Evolutionary conservation across 2,888 invertebrate species (phyloP), one percentile per base, ranked within the genome.

Genomic region (Entomobrya multifasciata): DNA sequence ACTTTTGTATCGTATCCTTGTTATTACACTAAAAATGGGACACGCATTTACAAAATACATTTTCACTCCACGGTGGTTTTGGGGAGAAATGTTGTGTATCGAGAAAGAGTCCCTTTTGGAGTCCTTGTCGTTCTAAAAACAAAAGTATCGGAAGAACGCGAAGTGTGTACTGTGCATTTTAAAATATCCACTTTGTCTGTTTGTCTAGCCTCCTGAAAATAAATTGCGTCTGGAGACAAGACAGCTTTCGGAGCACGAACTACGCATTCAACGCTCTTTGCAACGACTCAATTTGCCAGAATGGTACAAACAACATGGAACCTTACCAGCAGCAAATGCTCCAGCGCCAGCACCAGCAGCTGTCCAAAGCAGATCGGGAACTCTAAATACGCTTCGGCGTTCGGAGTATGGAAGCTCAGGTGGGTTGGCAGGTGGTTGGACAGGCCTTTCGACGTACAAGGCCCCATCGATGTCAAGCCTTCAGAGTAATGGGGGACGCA

Each of bases 261-360:
- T 98, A 90, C 95, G 98, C 91, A 97, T 98, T 88, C 97, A 97
- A 93, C 95, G 97, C 91, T 98, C 98, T 78, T 93, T 98, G 92
- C 97, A 98, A 93, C 96, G 97, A 92, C 95, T 98, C 91, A 97
- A 97, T 93, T 96, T 98, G 89, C 98, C 98, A 88, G 97, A 98
- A 93, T 98, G 98, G 98, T 98, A 95, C 94, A 95, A 95, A 92
- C 95, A 86, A 95, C 92, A 95, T 95, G 72, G 95, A 95, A 89
- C 95, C 96, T 77, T 91, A 84, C 17, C 89, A 76, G 87, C 85
- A 27, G 88, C 89, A 15, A 89, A 89, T 86, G 81, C 87, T 27
- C 80, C 88, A 88, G n/a, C 81, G 86, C 20, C 88, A 85, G 20
- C 84, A 76, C 41, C 78, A 78, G 11, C 74, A 17, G 27, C 74